Evolutionary conservation across 2,797 vertebrate species (phyloP).

Genomic region (Mormyrops boulengeri): DNA sequence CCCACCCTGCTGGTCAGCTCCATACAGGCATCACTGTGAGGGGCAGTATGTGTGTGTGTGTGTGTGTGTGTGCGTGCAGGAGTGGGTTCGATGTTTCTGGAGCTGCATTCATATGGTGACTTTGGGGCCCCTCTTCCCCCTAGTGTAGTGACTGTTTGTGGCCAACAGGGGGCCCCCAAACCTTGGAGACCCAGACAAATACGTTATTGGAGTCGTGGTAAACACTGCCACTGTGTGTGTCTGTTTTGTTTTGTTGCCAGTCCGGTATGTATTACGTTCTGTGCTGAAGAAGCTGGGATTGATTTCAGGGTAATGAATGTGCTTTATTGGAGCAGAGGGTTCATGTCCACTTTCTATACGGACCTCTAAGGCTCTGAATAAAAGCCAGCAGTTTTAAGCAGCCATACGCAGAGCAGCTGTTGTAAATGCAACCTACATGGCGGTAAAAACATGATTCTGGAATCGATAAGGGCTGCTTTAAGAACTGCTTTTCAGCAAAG

Average conservation of each 20-base stretch:
- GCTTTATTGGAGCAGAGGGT: constrained; percentile 1
- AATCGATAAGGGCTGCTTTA: not conserved
- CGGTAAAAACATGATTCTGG: not conserved
- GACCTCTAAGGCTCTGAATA: not conserved
- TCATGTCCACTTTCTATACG: not conserved
- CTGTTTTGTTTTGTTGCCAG: not conserved
- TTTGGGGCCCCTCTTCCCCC: not conserved
- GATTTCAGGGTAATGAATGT: not conserved
- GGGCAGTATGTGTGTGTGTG: not conserved
- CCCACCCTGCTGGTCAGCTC: not conserved
- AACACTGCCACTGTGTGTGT: not conserved
- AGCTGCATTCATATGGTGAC: not conserved
- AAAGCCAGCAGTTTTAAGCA: not conserved
- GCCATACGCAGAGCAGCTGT: not conserved
- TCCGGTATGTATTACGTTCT: not conserved
- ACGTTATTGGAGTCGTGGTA: not conserved
- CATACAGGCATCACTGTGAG: not conserved
- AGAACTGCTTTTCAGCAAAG: not conserved
- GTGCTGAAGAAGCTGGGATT: not conserved
- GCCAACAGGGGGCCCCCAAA: not conserved
- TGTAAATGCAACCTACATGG: not conserved
- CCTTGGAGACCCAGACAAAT: not conserved
- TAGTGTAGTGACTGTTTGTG: not conserved
- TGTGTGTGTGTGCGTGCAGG: not conserved
- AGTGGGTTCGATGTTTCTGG: not conserved